A percentile compares a stretch with the other conserved stretches of the same genome.
phyloP scores from a whole-genome alignment of 1,140 invertebrate genomes.

The Teleopsis dalmanni region DNA sequence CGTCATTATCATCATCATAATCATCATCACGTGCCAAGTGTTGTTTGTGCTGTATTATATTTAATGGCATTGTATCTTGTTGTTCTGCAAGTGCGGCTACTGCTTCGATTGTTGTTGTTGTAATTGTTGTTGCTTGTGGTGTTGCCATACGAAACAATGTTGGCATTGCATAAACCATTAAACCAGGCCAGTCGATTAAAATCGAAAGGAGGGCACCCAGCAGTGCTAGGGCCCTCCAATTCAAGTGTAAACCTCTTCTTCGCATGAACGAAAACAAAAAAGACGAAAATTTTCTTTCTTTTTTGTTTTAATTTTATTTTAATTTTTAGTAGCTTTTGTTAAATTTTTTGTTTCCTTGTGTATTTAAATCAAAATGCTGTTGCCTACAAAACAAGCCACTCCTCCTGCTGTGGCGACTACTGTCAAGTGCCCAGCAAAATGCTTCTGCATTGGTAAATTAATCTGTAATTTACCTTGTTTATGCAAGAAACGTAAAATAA shows the following conservation, averaged over 20 bases:
- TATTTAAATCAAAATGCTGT: too few relatives aligned
- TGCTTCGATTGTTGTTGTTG: slow-evolving; percentile 9
- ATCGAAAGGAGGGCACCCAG: slow-evolving; percentile 43
- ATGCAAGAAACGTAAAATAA: too few relatives aligned
- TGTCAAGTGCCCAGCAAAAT: too few relatives aligned
- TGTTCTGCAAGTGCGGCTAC: slow-evolving; percentile 7
- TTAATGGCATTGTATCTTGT: neutral
- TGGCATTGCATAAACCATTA: slow-evolving; percentile 34
- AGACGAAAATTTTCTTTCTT: slow-evolving; percentile 5
- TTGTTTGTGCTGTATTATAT: slow-evolving; percentile 9
- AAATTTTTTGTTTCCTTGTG: neutral
- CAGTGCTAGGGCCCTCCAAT: slow-evolving; percentile 45
- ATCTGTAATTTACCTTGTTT: too few relatives aligned
- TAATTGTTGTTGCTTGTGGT: slow-evolving; percentile 10
- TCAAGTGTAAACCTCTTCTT: slow-evolving; percentile 41
- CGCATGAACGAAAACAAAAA: slow-evolving; percentile 33
- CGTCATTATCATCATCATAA: slow-evolving; percentile 1
- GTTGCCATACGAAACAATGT: slow-evolving; percentile 9
- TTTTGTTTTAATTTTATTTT: neutral
- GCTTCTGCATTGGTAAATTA: too few relatives aligned
- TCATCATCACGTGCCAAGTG: slow-evolving; percentile 1
- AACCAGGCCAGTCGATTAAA: slow-evolving; percentile 31
- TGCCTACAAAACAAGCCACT: too few relatives aligned
- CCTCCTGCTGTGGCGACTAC: too few relatives aligned
- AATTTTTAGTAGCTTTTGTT: neutral